A percentile compares a stretch with the other conserved stretches of the same genome.
Conservation (phyloP, 2,113 vertebrate genomes). For the Tretioscincus oriximinensis region DNA sequence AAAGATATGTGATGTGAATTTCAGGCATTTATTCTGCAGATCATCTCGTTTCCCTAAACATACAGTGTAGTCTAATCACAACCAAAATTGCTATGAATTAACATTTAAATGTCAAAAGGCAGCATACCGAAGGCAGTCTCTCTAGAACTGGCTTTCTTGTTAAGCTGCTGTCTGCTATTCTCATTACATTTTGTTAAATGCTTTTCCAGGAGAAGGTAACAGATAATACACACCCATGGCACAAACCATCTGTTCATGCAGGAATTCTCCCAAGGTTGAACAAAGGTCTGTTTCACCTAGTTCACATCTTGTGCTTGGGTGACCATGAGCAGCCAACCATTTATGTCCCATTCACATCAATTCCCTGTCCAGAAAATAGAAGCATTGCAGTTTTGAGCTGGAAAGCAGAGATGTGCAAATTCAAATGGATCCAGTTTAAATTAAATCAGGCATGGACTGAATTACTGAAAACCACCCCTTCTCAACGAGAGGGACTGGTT, state of each 20-base stretch:
- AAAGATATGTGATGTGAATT: slow-evolving; percentile 45
- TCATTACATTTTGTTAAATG: slow-evolving; percentile 57
- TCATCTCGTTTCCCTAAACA: slow-evolving; percentile 54
- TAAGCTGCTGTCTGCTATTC: slow-evolving; percentile 65
- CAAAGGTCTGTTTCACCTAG: background rate
- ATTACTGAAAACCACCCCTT: too few relatives aligned
- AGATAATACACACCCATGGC: background rate
- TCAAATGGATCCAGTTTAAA: too few relatives aligned
- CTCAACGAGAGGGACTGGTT: too few relatives aligned
- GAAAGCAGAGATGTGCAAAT: too few relatives aligned
- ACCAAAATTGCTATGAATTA: slow-evolving; percentile 70
- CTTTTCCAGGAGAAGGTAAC: slow-evolving; percentile 45
- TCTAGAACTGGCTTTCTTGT: slow-evolving; percentile 47
- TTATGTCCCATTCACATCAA: background rate
- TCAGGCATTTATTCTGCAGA: slow-evolving; percentile 59
- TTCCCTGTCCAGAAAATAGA: background rate
- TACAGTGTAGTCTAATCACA: slow-evolving; percentile 49
- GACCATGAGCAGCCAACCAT: background rate
- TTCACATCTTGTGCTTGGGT: background rate
- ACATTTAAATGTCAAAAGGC: slow-evolving; percentile 72
- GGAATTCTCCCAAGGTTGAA: background rate
- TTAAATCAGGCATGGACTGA: too few relatives aligned
- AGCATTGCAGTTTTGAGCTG: background rate
- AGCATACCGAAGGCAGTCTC: slow-evolving; percentile 61
- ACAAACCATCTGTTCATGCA: background rate